These are phyloP conservation scores for Mesocricetus auratus DNA, from an alignment of 2,113 vertebrate genomes.

Conservation along the genomic window DNA sequence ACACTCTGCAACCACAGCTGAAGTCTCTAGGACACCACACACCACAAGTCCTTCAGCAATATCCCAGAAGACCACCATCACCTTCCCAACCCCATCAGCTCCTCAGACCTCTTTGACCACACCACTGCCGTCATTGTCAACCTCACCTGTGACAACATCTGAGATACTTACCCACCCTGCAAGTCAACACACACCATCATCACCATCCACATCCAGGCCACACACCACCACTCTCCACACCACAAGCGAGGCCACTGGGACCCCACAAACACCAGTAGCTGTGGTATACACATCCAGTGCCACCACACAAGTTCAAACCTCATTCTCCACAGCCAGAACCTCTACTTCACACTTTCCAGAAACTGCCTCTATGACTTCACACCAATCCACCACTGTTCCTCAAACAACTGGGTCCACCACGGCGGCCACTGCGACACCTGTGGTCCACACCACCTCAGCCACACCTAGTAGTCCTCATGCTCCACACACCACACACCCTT, in stretches of 20 bases:
- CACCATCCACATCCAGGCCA: not conserved
- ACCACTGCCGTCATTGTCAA: not conserved
- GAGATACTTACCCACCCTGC: fast-evolving
- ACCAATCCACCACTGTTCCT: fast-evolving
- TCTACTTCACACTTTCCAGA: fast-evolving
- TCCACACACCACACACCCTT: too few relatives aligned
- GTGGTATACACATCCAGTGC: fast-evolving
- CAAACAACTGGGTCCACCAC: not conserved
- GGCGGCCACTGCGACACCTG: too few relatives aligned
- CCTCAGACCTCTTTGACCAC: not conserved
- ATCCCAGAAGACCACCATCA: not conserved
- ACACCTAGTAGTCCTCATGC: too few relatives aligned
- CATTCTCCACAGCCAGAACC: fast-evolving
- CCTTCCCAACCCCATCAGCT: fast-evolving
- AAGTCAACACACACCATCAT: not conserved
- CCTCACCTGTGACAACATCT: not conserved
- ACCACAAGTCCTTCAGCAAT: too few relatives aligned
- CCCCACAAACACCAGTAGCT: not conserved
- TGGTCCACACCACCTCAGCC: too few relatives aligned
- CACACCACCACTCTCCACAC: not conserved
- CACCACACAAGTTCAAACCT: fast-evolving
- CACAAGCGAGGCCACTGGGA: fast-evolving
- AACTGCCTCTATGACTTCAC: fast-evolving
- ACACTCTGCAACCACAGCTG: too few relatives aligned
- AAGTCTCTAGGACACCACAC: too few relatives aligned